Conservation (phyloP, 2,888 invertebrate genomes). For the Hetaerina titia region DNA sequence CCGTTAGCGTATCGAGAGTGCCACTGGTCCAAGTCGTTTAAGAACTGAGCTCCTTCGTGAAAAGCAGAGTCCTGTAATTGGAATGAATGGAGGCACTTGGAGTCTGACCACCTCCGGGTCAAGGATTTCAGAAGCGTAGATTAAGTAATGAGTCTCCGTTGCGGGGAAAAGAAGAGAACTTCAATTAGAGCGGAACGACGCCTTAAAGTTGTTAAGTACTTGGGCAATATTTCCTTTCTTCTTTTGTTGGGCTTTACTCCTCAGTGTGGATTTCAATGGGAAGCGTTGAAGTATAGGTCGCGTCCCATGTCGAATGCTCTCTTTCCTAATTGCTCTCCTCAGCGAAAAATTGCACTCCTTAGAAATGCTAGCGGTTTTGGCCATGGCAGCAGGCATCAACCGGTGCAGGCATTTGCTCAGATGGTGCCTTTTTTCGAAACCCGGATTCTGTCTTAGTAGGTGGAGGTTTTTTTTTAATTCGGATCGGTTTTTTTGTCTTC, state of each 20-base stretch:
- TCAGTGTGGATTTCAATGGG: not conserved
- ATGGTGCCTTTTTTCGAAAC: not conserved
- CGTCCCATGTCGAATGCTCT: not conserved
- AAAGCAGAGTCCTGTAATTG: not conserved
- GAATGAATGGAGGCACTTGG: not conserved
- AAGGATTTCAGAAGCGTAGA: not conserved
- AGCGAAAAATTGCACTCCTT: not conserved
- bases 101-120: not conserved
- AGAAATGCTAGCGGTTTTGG: not conserved
- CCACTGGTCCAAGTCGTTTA: not conserved
- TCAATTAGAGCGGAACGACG: constrained; percentile 2
- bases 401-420: not conserved
- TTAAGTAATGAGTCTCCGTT: not conserved
- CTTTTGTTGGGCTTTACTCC: not conserved
- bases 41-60: not conserved
- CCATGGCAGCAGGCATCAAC: not conserved
- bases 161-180: not conserved
- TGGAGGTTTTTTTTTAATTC: not conserved
- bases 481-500: not conserved
- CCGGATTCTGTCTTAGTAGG: not conserved
- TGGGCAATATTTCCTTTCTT: not conserved
- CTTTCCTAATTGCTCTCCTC: not conserved
- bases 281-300: not conserved
- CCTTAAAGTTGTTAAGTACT: not conserved
- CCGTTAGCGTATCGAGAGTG: not conserved